Base-by-base conservation (phyloP, 2,888 invertebrate genomes). In the Nineta flava region DNA sequence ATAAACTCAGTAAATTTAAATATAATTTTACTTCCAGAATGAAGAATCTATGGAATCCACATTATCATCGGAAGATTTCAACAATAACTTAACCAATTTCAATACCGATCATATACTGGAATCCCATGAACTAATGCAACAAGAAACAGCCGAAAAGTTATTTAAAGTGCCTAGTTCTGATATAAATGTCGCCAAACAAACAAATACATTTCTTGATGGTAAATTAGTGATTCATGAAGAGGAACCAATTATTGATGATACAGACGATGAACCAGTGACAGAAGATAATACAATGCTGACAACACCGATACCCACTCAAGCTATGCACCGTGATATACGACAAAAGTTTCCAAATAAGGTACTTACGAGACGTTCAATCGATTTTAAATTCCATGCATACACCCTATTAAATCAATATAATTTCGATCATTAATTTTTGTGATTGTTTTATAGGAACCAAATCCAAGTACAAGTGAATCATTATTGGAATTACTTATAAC, bases 91-190 rank as follows among this genome's bases (percentile, higher is more conserved):
- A 35, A 47, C 32, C 9, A 31, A 7, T 43, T 17, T 16, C n/a
- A 34, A 44, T 12, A 42, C 45, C 9, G 49, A 44, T 9, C 49
- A 38, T 12, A 21, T n/a, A 6, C 38, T 49, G 26, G 49, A 49
- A 45, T 49, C 49, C 6, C 49, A 49, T 17, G 49, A 49, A 21
- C 44, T 44, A 13, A 49, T 49, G 49, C 49, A 49, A 26, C 44
- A 44, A 15, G 35, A 38, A 17, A 26, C 26, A 26, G 4, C 47
- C 15, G 16, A 16, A 34, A n/a, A 7, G 16, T 6, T 31, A n/a
- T 44, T 44, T 44, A 19, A 44, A n/a, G 44, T n/a, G 9, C 26
- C 26, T 26, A 21, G n/a, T 17, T n/a, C 47, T 12, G 19, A 16
- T 13, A 12, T n/a, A 17, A 7, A 32, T 10, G 16, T 31, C 12